phyloP scores from a whole-genome alignment of 2,888 invertebrate species.

The Drosophila colorata region DNA sequence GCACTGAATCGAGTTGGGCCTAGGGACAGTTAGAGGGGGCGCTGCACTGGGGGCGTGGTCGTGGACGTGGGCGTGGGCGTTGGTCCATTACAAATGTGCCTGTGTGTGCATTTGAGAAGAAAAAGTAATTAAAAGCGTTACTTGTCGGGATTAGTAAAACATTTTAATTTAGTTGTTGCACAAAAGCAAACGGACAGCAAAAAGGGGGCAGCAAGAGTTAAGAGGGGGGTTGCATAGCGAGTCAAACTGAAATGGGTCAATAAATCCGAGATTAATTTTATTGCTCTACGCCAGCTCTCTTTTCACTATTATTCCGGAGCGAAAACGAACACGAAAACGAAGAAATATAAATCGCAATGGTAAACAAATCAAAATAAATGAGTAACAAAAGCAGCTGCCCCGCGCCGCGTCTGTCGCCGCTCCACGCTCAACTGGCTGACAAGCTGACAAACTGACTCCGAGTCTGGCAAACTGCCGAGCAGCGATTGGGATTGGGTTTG shows the following conservation, averaged over 20 bases:
- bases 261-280: conserved; percentile 81
- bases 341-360: conserved; percentile 80
- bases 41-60: background rate
- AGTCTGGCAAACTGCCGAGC: conserved; percentile 73
- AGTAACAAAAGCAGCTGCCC: conserved; percentile 70
- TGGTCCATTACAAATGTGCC: conserved; percentile 35
- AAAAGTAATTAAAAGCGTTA: conserved; percentile 79
- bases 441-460: conserved; percentile 78
- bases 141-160: conserved; percentile 78
- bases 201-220: background rate
- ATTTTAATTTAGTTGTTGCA: conserved; percentile 79
- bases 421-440: conserved; percentile 67
- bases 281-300: conserved; percentile 65
- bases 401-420: background rate
- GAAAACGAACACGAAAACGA: conserved; percentile 47
- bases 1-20: conserved; percentile 10
- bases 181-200: conserved; percentile 53
- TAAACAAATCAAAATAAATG: conserved; percentile 82
- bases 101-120: conserved; percentile 64
- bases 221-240: conserved; percentile 40
- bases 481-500: conserved; percentile 55
- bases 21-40: conserved; percentile 4
- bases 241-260: conserved; percentile 78
- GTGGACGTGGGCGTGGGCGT: conserved; percentile 9
- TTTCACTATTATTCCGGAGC: conserved; percentile 45